Conservation (phyloP, 2,797 vertebrate genomes). For the Melanotaenia parkinsoni region DNA sequence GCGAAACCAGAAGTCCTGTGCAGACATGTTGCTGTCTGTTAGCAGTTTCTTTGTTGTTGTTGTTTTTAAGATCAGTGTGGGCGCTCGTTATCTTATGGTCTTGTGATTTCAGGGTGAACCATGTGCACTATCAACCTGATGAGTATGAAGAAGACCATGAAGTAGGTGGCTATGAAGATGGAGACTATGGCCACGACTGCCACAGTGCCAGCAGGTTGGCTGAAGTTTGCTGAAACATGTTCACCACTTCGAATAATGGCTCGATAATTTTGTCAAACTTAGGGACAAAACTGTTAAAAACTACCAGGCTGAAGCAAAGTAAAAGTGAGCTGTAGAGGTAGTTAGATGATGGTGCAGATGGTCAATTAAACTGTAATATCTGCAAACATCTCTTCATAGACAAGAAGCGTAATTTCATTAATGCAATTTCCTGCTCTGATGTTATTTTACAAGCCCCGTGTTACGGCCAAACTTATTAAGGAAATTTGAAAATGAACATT, state of each 20-base stretch:
- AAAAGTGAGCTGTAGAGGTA: background rate
- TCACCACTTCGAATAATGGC: conserved; percentile 12
- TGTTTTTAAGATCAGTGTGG: background rate
- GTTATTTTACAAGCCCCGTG: conserved; percentile 19
- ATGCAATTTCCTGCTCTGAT: conserved; percentile 38
- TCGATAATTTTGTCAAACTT: conserved; percentile 12
- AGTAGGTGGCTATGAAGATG: conserved; percentile 84
- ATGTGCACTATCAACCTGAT: conserved; percentile 80
- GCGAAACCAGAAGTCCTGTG: conserved; percentile 1
- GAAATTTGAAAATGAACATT: conserved; percentile 52
- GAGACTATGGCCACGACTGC: conserved; percentile 85
- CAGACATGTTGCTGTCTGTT: background rate
- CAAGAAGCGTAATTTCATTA: conserved; percentile 34
- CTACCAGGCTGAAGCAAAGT: background rate
- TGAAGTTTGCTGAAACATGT: conserved; percentile 1
- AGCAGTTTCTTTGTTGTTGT: background rate
- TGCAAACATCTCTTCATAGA: conserved; percentile 19
- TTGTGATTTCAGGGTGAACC: conserved; percentile 78
- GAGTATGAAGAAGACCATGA: conserved; percentile 81
- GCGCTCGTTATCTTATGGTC: background rate
- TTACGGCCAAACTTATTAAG: conserved; percentile 30
- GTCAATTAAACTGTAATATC: conserved; percentile 26
- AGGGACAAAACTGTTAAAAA: conserved; percentile 17
- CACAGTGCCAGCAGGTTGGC: conserved; percentile 89
- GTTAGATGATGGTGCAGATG: conserved; percentile 22